Conservation (phyloP, 2,888 invertebrate species). For the Trachelus troglodyta region DNA sequence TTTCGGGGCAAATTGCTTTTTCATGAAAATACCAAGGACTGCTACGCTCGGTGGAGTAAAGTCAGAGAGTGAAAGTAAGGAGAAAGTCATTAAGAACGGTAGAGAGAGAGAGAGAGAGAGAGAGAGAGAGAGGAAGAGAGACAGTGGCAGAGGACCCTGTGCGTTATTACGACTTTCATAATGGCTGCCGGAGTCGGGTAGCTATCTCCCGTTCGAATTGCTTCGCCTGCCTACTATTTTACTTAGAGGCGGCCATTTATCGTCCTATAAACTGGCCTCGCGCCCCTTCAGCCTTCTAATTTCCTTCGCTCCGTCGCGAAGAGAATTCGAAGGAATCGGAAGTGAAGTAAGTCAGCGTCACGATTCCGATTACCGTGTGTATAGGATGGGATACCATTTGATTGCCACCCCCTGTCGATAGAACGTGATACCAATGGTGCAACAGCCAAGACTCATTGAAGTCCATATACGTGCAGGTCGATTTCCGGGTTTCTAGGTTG, state of each 20-base stretch:
- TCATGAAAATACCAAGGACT: not conserved
- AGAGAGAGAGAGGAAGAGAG: no score
- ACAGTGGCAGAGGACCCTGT: not conserved
- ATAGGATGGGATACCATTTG: not conserved
- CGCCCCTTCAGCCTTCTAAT: not conserved
- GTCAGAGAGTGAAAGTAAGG: no score
- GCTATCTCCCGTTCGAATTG: not conserved
- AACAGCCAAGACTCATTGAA: not conserved
- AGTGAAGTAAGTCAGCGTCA: not conserved
- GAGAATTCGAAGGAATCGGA: not conserved
- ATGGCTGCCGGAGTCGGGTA: not conserved
- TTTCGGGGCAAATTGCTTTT: not conserved
- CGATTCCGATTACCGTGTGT: not conserved
- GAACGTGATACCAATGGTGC: not conserved
- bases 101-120: no score
- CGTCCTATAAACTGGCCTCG: not conserved
- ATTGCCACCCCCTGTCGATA: not conserved
- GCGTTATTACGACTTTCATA: conserved; percentile 2
- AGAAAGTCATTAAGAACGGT: no score
- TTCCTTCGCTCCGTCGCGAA: not conserved
- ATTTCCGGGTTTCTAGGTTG: not conserved
- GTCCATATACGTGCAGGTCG: not conserved
- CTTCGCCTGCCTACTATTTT: conserved; percentile 2
- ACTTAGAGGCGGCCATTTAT: conserved; percentile 4
- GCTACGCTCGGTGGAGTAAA: no score